These are phyloP conservation scores for Emydocephalus ijimae DNA, from an alignment of 2,113 vertebrate genomes.

Conservation along the genomic window DNA sequence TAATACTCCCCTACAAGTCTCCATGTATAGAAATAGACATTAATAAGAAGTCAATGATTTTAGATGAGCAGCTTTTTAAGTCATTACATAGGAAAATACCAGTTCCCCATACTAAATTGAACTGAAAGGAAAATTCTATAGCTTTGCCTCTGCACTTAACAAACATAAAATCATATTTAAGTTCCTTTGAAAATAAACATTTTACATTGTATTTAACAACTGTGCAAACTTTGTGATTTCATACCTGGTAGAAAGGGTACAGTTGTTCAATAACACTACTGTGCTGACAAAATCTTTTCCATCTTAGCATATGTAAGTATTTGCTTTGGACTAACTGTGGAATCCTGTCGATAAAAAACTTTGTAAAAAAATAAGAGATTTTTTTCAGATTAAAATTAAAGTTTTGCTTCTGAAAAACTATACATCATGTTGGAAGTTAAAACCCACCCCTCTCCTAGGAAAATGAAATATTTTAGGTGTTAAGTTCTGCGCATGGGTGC, in stretches of 20 bases:
- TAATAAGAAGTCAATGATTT: not conserved
- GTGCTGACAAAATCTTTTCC: conserved; percentile 67
- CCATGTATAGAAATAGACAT: not conserved
- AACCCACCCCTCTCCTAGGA: too few species aligned
- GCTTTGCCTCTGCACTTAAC: not conserved
- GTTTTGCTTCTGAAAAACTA: not conserved
- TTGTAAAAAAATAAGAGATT: conserved; percentile 43
- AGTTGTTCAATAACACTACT: conserved; percentile 61
- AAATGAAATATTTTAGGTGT: too few species aligned
- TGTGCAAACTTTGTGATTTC: conserved; percentile 8
- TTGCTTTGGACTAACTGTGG: conserved; percentile 62
- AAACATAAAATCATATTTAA: not conserved
- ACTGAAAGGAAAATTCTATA: not conserved
- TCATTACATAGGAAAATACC: not conserved
- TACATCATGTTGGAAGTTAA: not conserved
- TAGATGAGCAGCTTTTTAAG: not conserved
- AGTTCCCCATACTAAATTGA: not conserved
- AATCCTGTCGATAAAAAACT: conserved; percentile 65
- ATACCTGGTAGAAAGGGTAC: conserved; percentile 74
- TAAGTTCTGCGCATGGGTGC: too few species aligned
- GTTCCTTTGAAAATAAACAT: not conserved
- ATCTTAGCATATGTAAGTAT: conserved; percentile 72
- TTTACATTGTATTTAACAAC: not conserved
- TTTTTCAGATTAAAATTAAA: not conserved
- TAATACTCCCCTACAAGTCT: not conserved